Conservation (phyloP, 2,797 vertebrate genomes). For the Tokudaia muenninki region DNA sequence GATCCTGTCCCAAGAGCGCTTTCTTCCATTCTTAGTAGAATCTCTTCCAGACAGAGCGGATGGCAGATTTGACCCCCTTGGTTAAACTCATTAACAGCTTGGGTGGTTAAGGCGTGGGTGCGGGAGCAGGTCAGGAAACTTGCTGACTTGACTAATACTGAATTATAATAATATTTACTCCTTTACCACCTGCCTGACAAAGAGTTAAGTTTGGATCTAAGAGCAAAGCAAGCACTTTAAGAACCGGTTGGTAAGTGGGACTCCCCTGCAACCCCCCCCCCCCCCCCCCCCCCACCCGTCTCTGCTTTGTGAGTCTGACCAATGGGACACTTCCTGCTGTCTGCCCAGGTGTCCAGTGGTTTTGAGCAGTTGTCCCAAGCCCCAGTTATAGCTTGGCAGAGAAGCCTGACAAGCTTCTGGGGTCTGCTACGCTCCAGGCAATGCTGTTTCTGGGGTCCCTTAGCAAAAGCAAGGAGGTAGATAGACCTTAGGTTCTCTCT, state of each 20-base stretch:
- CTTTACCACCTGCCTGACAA: neutral
- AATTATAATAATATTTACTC: neutral
- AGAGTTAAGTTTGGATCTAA: slow-evolving; percentile 8
- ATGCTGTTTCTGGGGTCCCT: neutral
- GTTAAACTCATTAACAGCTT: neutral
- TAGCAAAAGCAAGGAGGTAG: neutral
- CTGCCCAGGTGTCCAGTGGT: neutral
- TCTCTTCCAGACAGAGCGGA: neutral
- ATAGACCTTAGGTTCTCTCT: neutral
- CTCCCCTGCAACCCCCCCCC: neutral
- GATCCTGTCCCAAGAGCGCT: neutral
- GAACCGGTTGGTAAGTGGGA: neutral
- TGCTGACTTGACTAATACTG: neutral
- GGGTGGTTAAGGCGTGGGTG: neutral
- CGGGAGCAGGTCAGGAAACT: neutral
- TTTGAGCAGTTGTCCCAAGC: neutral
- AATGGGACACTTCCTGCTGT: neutral
- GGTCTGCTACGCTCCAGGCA: neutral
- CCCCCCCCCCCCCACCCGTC: too few relatives aligned
- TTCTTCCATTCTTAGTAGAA: neutral
- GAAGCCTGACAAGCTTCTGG: neutral
- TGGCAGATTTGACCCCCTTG: neutral
- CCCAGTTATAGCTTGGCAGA: neutral
- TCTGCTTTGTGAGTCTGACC: neutral
- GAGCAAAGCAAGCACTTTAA: slow-evolving; percentile 18